Percentiles rank a stretch among this genome's conserved stretches.
Conservation (phyloP, 2,797 vertebrate genomes). For the Pitangus sulphuratus region DNA sequence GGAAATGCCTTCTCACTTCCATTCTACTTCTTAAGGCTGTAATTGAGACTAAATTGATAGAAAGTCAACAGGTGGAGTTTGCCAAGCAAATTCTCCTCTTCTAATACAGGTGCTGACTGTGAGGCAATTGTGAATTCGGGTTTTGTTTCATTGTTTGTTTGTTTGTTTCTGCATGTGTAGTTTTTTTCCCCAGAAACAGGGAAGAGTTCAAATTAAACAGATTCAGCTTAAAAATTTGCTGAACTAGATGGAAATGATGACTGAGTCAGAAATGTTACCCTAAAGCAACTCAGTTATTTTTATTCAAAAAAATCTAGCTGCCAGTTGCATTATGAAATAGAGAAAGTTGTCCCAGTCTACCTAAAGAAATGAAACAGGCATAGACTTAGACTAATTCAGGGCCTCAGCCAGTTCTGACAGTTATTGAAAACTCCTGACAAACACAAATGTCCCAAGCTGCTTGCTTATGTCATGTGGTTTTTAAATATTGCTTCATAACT, state of each 20-base stretch:
- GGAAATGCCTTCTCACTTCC: neutral
- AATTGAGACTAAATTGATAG: neutral
- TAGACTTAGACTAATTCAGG: neutral
- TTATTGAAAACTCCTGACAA: neutral
- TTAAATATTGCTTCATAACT: neutral
- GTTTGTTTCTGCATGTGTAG: neutral
- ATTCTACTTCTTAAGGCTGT: neutral
- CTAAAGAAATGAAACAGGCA: neutral
- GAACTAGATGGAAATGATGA: neutral
- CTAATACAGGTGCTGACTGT: rapidly evolving
- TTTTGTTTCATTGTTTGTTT: neutral
- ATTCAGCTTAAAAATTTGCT: neutral
- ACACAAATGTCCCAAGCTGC: neutral
- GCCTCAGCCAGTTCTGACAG: neutral
- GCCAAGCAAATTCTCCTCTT: neutral
- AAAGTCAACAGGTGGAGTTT: neutral
- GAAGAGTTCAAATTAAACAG: neutral
- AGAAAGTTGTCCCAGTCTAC: neutral
- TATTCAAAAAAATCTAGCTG: neutral
- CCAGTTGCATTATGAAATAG: neutral
- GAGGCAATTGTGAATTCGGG: neutral
- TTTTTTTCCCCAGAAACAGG: rapidly evolving
- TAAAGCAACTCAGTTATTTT: neutral
- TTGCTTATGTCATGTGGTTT: neutral
- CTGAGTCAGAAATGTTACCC: neutral